phyloP scores from a whole-genome alignment of 2,797 vertebrate genomes.

The Benthosema pterotum region DNA sequence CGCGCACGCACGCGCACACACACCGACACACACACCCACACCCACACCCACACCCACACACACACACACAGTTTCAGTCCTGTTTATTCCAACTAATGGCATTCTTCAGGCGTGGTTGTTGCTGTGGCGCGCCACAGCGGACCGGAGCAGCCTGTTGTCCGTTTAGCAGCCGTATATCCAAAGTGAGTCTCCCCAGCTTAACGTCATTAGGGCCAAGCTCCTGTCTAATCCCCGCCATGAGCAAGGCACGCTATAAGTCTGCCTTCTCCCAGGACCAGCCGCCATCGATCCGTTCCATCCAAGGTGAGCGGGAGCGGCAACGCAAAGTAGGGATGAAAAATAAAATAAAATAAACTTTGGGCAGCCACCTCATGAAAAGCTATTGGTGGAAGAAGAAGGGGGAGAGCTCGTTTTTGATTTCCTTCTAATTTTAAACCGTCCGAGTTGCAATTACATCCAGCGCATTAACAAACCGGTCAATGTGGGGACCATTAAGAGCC shows the following conservation, averaged over 20 bases:
- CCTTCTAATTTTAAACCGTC: conserved; percentile 44
- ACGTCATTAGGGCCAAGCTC: conserved; percentile 78
- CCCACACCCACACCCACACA: neutral
- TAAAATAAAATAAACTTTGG: conserved; percentile 45
- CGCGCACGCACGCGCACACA: too few relatives aligned
- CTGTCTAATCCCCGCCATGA: conserved; percentile 76
- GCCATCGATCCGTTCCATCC: conserved; percentile 73
- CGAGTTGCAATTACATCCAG: conserved; percentile 74
- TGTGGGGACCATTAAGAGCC: conserved; percentile 63
- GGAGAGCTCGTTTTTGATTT: conserved; percentile 67
- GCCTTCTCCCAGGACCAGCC: conserved; percentile 55
- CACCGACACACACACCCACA: neutral
- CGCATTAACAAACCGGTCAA: conserved; percentile 67
- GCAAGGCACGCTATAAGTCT: conserved; percentile 65
- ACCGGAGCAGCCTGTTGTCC: conserved; percentile 46
- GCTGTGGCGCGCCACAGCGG: conserved; percentile 33
- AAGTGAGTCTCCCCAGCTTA: conserved; percentile 74
- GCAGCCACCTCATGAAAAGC: conserved; percentile 73
- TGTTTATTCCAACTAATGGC: conserved; percentile 55
- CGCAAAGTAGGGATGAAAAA: conserved; percentile 19
- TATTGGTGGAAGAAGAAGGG: conserved; percentile 58
- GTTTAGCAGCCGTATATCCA: conserved; percentile 68
- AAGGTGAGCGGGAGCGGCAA: neutral
- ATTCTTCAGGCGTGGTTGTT: conserved; percentile 43
- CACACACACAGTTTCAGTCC: conserved; percentile 41